Evolutionary conservation across 2,888 invertebrate species (phyloP), one percentile per base, ranked within the genome.

Genomic region (Drosophila robusta): DNA sequence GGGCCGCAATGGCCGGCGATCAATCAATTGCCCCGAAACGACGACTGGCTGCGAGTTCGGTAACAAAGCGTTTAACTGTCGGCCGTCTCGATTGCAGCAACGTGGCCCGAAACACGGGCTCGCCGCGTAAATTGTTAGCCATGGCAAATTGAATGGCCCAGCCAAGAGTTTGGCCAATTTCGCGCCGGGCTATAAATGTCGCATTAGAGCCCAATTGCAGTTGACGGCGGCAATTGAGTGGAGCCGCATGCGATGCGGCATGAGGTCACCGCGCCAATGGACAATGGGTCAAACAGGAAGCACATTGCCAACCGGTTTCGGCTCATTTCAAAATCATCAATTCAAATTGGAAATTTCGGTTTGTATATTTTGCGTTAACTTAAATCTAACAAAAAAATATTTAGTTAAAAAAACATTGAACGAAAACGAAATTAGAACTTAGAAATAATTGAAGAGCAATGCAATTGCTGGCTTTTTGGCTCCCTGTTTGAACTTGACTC

Each of bases 271-370:
- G 42, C 24, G 14, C 7, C 50, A n/a, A n/a, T n/a, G 41, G 45
- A 45, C 58, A 74, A 47, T 71, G 69, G 80, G 77, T 71, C 69
- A 74, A 69, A 50, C 72, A 71, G 80, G 80, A 83, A 86, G 73
- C 64, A 11, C 6, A 6, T 8, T 18, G 32, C 36, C 18, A n/a
- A 42, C 49, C 64, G 44, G 56, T 49, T 65, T 39, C 1, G 11
- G 5, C n/a, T 38, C 42, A 39, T n/a, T 58, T 38, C 42, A 24
- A 69, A 29, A 8, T 26, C 44, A 26, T 2, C 12, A 69, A 70
- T 69, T 74, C 49, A 49, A 76, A 62, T 70, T 72, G 65, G 42
- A 79, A 73, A 74, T 80, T 76, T 52, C 51, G 42, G 44, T 47
- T 54, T 63, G 41, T 70, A 55, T 78, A 55, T 78, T 65, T 78